Base-by-base conservation (phyloP, 2,113 vertebrate species). In the Pteruthius melanotis region DNA sequence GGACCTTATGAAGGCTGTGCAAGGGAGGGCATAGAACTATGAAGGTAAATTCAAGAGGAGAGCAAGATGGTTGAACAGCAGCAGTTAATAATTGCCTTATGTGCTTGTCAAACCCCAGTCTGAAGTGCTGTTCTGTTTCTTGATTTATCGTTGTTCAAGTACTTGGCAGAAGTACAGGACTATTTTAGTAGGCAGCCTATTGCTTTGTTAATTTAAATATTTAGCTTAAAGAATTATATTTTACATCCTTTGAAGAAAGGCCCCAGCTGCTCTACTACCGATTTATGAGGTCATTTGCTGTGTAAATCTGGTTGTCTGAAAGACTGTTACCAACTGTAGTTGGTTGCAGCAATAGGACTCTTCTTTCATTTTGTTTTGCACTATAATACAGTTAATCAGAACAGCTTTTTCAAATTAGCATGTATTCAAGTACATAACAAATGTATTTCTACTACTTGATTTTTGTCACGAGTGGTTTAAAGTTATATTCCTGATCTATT, bases 161-260 rank as follows among this genome's bases (percentile, higher is more conserved):
- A 88, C 52, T 91, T 91, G 70, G 89, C 74, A 90, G 74, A 93
- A 77, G 28, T 60, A 88, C 82, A 72, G 63, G n/a, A 69, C 28
- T 80, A 49, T 94, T 91, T 82, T 88, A 87, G 72, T 63, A 83
- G 64, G 65, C 85, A 66, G 52, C 15, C n/a, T 90, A 61, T 93
- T 80, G 56, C 56, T 90, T 93, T 86, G 47, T 89, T 92, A 83
- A 93, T 93, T 93, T 64, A 75, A 88, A 90, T 83, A 74, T 78
- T 83, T 79, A 83, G 33, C 30, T 85, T 93, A 45, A 76, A 89
- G 57, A 89, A 65, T 71, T 94, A 30, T 24, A 35, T 89, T 93
- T 91, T 76, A 39, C 31, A 40, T 69, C 23, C 63, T 91, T 85
- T 93, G 56, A 70, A 85, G 79, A 69, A 89, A 70, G 54, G 39